Evolutionary conservation across 2,113 vertebrate genomes (phyloP).

Genomic region (Ascaphus truei): DNA sequence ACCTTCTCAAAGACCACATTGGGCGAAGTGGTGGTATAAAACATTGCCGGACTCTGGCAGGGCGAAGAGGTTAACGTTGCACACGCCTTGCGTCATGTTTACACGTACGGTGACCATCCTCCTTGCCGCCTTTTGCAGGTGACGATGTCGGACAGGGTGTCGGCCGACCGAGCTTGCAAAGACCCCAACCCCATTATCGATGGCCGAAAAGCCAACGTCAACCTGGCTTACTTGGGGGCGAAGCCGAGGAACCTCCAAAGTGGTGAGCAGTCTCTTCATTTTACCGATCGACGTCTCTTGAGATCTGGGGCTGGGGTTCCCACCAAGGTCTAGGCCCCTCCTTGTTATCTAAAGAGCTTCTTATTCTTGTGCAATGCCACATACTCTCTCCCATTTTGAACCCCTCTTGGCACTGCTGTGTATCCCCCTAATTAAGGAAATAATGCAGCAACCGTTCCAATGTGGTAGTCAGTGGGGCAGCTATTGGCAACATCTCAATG

Average conservation of each 20-base stretch:
- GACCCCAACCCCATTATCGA: constrained; percentile 97
- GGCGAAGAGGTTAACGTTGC: background rate
- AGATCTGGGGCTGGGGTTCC: background rate
- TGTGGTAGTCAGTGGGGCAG: too few relatives aligned
- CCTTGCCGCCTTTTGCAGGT: constrained; percentile 62
- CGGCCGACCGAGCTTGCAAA: constrained; percentile 91
- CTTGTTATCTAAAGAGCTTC: background rate
- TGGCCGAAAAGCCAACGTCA: constrained; percentile 94
- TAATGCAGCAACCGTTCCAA: too few relatives aligned
- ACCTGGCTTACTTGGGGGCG: constrained; percentile 92
- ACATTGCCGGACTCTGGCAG: too few relatives aligned
- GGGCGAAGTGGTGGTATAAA: too few relatives aligned
- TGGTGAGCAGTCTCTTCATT: constrained; percentile 71
- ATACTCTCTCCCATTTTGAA: background rate
- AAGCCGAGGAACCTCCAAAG: constrained; percentile 92
- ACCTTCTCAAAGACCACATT: too few relatives aligned
- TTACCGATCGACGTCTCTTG: background rate
- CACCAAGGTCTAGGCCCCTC: background rate
- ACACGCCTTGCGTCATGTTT: background rate
- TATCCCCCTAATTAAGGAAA: too few relatives aligned
- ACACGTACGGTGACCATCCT: background rate
- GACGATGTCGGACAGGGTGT: constrained; percentile 88
- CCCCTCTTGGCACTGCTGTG: too few relatives aligned
- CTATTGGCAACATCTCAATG: too few relatives aligned
- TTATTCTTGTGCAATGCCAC: background rate